Evolutionary conservation across 2,888 invertebrate genomes (phyloP).

Genomic region (Ophion ventricosus): DNA sequence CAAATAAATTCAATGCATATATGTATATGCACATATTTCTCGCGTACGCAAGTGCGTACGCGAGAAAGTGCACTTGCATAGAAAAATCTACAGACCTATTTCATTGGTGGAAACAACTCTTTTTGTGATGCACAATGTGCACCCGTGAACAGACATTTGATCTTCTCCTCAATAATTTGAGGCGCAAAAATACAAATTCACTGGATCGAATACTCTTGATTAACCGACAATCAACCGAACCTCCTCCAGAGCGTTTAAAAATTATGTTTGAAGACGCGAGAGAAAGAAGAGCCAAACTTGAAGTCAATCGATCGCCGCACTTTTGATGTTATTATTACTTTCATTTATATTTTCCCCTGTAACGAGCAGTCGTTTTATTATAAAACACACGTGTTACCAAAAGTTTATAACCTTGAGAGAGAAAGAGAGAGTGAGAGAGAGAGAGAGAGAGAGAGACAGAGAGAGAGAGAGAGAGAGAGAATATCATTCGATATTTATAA

Average conservation of each 20-base stretch:
- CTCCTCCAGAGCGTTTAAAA: not conserved
- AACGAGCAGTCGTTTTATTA: conserved; percentile 64
- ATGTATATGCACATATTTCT: not conserved
- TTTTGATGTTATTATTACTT: conserved; percentile 38
- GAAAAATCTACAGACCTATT: not conserved
- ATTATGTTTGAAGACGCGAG: not conserved
- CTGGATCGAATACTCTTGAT: not conserved
- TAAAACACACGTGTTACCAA: conserved; percentile 59
- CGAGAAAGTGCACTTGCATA: too few species aligned
- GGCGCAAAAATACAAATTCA: not conserved
- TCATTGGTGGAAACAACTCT: not conserved
- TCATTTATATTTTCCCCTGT: conserved; percentile 24
- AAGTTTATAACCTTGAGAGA: conserved; percentile 61
- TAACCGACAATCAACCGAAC: conserved; percentile 16
- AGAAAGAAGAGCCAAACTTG: conserved; percentile 14
- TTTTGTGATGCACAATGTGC: not conserved
- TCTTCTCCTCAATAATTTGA: not conserved
- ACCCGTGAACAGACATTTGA: not conserved
- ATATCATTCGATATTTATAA: conserved; percentile 14
- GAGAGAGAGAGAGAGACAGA: conserved; percentile 5
- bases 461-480: not conserved
- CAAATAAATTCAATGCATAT: not conserved
- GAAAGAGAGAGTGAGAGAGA: conserved; percentile 7
- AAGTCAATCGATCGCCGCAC: conserved; percentile 31
- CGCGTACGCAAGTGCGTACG: not conserved